Percentiles rank a stretch among this genome's conserved stretches.
phyloP scores from a whole-genome alignment of 2,113 vertebrate genomes.

The Sarotherodon lohbergeri region DNA sequence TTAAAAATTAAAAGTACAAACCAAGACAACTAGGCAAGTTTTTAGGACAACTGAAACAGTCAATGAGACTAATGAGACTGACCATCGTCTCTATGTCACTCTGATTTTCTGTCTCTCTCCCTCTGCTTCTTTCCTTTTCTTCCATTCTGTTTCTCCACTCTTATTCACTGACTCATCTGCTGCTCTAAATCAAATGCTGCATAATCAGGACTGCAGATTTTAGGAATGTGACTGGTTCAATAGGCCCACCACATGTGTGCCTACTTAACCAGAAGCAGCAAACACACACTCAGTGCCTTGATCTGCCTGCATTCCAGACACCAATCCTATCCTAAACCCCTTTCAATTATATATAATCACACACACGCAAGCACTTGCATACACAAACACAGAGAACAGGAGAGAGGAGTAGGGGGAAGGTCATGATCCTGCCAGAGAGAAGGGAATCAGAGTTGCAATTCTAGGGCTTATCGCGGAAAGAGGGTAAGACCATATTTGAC shows the following conservation, averaged over 20 bases:
- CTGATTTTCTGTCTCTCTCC: constrained; percentile 15
- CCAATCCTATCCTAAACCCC: constrained; percentile 50
- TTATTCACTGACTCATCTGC: constrained; percentile 46
- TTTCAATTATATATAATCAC: constrained; percentile 40
- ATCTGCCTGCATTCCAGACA: constrained; percentile 34
- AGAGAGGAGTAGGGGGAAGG: constrained; percentile 7
- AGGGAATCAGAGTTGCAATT: constrained; percentile 63
- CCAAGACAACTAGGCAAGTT: background rate
- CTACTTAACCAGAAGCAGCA: constrained; percentile 1
- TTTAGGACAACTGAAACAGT: background rate
- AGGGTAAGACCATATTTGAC: constrained; percentile 69
- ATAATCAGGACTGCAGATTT: constrained; percentile 61
- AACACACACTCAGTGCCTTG: background rate
- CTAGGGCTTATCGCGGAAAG: constrained; percentile 64
- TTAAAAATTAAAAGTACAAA: background rate
- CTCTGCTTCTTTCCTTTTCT: background rate
- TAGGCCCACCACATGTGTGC: background rate
- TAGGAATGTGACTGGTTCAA: constrained; percentile 22
- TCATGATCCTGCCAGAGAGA: constrained; percentile 61
- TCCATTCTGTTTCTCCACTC: constrained; percentile 2
- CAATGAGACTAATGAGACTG: background rate
- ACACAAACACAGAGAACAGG: background rate
- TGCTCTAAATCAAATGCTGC: constrained; percentile 55
- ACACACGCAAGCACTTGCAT: constrained; percentile 7
- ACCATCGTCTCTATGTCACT: background rate